These are phyloP conservation scores for Orthonyx spaldingii DNA, from an alignment of 2,113 vertebrate genomes.

Conservation along the genomic window DNA sequence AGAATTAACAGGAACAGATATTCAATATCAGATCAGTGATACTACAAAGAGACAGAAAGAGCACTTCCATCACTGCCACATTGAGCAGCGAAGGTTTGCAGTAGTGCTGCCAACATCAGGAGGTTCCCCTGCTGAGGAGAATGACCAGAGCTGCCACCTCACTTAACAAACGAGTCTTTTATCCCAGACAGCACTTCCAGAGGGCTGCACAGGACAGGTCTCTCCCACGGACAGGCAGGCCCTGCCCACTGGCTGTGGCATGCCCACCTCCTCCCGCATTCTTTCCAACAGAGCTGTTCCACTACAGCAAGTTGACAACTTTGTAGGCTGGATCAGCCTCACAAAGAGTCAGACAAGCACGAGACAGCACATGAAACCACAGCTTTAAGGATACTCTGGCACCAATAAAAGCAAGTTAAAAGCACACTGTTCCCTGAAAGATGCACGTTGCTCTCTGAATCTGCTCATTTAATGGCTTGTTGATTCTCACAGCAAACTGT, in stretches of 20 bases:
- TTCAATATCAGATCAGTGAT: background rate
- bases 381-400: background rate
- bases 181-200: background rate
- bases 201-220: background rate
- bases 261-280: background rate
- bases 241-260: background rate
- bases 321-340: background rate
- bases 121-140: background rate
- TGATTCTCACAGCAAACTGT: background rate
- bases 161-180: background rate
- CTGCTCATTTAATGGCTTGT: background rate
- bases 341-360: background rate
- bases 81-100: rapidly evolving
- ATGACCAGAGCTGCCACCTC: background rate
- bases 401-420: background rate
- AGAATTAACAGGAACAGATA: background rate
- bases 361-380: background rate
- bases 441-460: background rate
- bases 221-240: background rate
- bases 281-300: background rate
- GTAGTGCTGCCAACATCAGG: rapidly evolving
- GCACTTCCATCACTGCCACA: background rate
- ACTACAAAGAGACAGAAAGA: background rate
- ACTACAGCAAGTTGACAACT: background rate
- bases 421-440: background rate